These are phyloP conservation scores for Leptopilina drosophilae DNA, from an alignment of 2,888 invertebrate species.

Conservation along the genomic window DNA sequence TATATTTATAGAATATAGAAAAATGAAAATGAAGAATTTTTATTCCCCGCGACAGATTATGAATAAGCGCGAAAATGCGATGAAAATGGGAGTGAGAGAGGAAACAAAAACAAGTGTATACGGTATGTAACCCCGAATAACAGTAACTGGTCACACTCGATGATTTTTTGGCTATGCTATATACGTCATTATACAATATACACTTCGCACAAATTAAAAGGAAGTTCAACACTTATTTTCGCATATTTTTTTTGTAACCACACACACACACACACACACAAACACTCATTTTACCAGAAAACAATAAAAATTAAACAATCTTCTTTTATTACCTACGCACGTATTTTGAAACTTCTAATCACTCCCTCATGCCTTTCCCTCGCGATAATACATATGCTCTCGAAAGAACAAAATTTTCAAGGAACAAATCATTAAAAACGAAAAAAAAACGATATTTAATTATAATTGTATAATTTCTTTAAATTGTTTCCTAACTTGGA, in stretches of 20 bases:
- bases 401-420: too few species aligned
- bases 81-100: conserved; percentile 54
- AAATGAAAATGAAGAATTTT: background rate
- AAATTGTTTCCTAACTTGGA: too few species aligned
- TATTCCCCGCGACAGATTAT: conserved; percentile 42
- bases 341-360: background rate
- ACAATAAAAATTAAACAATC: background rate
- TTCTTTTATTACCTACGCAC: background rate
- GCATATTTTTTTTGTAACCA: background rate
- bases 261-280: background rate
- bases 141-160: conserved; percentile 75
- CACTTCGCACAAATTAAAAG: conserved; percentile 19
- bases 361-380: too few species aligned
- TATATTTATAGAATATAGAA: too few species aligned
- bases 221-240: background rate
- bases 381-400: too few species aligned
- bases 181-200: conserved; percentile 46
- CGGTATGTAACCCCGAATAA: conserved; percentile 66
- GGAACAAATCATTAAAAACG: too few species aligned
- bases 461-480: too few species aligned
- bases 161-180: conserved; percentile 67
- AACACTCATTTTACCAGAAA: background rate
- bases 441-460: too few species aligned
- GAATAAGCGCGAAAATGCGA: conserved; percentile 48
- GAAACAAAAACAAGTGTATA: conserved; percentile 53